Base-by-base conservation (phyloP, 1,140 invertebrate genomes). In the Magallana gigas region DNA sequence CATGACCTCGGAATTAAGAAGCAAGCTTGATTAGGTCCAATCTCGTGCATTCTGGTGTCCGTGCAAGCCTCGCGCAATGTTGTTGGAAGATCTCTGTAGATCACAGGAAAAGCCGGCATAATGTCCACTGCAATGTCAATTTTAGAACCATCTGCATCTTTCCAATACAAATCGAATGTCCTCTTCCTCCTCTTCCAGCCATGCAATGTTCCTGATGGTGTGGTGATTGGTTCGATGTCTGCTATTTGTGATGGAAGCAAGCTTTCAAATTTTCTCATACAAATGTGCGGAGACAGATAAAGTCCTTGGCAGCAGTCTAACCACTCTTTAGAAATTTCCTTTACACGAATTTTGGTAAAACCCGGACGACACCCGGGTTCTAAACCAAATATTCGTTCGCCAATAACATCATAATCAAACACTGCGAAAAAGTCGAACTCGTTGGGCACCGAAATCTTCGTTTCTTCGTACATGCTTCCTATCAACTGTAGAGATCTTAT, bases 401-500 rank as follows among this genome's bases (percentile, higher is more conserved):
- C 5, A 9, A 76, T 29, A 8, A 76, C 36, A 29, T 76, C 14
- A 29, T 76, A 76, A 76, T 11, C 68, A 29, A 76, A 76, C 1
- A 76, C 68, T 8, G 68, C 68, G 23, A 76, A 76, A 36, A 76
- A 76, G 23, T 76, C 68, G 68, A 76, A 76, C 29, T 76, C 68
- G 23, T 76, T 36, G 3, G 23, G 68, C 68, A 29, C 36, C 68
- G 11, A 12, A 76, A 76, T 29, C 36, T 76, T 76, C 18, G 68
- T 76, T 11, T 29, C 68, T 29, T 76, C 68, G 8, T 76, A 29
- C 18, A 76, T 29, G 68, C 68, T 76, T 76, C 68, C 68, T 29
- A 76, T 76, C 23, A 76, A 29, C 68, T 76, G 68, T 5, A 76
- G 68, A 29, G 12, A 11, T 12, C 36, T 23, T 0, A 76, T 29